Percentiles rank a stretch among this genome's conserved stretches.
Evolutionary conservation across 2,113 vertebrate species (phyloP).

Genomic region (Marmota monax): DNA sequence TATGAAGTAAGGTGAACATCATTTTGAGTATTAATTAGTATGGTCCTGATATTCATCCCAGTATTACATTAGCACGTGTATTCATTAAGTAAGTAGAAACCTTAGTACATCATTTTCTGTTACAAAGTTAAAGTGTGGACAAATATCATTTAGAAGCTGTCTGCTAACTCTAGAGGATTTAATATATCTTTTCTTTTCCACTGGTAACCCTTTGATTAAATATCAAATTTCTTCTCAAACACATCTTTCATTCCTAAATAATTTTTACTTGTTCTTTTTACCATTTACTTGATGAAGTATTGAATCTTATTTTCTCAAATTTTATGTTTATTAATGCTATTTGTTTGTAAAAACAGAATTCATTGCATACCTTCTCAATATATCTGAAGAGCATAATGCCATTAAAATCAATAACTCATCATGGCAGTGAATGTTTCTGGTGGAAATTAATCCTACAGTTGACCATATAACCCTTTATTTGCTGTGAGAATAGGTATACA

Average conservation of each 20-base stretch:
- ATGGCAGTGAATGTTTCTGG: background rate
- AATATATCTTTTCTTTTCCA: background rate
- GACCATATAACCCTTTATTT: background rate
- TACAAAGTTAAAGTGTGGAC: background rate
- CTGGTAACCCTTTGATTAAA: background rate
- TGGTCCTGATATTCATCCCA: background rate
- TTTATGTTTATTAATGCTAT: background rate
- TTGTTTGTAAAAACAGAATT: background rate
- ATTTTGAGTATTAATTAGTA: background rate
- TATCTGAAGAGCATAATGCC: background rate
- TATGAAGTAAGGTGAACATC: background rate
- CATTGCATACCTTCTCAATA: background rate
- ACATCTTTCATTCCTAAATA: background rate
- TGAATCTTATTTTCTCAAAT: background rate
- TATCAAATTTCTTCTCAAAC: constrained; percentile 1
- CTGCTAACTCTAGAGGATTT: background rate
- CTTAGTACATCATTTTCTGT: background rate
- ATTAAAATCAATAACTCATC: background rate
- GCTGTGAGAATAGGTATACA: background rate
- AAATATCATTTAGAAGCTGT: background rate
- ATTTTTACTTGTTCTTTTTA: background rate
- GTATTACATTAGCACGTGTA: background rate
- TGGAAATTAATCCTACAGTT: background rate
- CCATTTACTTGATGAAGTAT: background rate
- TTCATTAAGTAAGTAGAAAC: background rate